Conservation (phyloP, 2,888 invertebrate species). For the Caenorhabditis afra region DNA sequence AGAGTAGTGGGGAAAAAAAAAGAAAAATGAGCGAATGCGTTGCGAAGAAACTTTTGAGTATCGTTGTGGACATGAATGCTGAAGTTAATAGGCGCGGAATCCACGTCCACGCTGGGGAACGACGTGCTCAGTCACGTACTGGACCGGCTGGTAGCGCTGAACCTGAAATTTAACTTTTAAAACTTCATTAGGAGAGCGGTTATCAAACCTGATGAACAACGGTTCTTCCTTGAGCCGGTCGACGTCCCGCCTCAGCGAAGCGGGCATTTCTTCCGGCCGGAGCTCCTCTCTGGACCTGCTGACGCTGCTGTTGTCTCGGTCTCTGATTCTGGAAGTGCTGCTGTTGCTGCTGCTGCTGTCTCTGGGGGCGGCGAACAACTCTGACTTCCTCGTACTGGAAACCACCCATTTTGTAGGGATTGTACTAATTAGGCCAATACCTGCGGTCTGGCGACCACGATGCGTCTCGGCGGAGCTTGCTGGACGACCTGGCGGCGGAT, state of each 20-base stretch:
- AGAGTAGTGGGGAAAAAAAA: too few species aligned
- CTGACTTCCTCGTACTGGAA: slow-evolving; percentile 53
- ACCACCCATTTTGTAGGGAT: not conserved
- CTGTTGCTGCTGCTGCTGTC: slow-evolving; percentile 9
- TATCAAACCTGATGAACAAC: slow-evolving; percentile 37
- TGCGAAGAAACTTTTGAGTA: slow-evolving; percentile 35
- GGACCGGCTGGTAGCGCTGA: slow-evolving; percentile 49
- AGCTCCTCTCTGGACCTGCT: slow-evolving; percentile 19
- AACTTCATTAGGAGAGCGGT: not conserved
- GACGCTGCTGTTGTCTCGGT: slow-evolving; percentile 4
- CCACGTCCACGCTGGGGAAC: slow-evolving; percentile 54
- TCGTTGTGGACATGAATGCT: not conserved
- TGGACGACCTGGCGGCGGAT: slow-evolving; percentile 47
- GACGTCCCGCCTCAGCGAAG: slow-evolving; percentile 24
- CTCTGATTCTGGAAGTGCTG: slow-evolving; percentile 24
- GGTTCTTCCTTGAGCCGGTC: slow-evolving; percentile 21
- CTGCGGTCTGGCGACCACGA: slow-evolving; percentile 25
- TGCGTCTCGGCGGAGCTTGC: slow-evolving; percentile 30
- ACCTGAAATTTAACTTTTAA: not conserved
- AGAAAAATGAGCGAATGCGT: not conserved
- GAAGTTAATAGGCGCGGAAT: slow-evolving; percentile 46
- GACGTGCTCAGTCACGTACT: slow-evolving; percentile 50
- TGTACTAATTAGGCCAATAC: not conserved
- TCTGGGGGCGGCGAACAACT: slow-evolving; percentile 21
- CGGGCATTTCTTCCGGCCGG: slow-evolving; percentile 24